Percentiles rank a stretch among this genome's conserved stretches.
Conservation (phyloP, 2,113 vertebrate genomes). For the Eulemur macaco region DNA sequence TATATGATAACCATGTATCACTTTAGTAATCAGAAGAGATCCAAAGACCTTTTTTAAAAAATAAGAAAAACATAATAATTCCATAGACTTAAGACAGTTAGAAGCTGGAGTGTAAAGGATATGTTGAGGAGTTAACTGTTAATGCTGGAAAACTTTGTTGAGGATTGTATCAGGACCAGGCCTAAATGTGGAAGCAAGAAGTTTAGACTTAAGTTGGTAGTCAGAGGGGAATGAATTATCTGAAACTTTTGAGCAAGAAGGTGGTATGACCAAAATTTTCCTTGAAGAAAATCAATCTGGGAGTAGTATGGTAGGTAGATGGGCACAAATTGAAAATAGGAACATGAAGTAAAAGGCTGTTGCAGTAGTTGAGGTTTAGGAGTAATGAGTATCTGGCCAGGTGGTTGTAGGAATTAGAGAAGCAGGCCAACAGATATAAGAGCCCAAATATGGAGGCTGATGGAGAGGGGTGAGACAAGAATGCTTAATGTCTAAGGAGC, state of each 20-base stretch:
- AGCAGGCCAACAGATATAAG: neutral
- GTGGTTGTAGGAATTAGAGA: neutral
- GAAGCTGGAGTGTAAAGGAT: neutral
- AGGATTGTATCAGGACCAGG: neutral
- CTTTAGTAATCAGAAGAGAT: neutral
- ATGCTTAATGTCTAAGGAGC: neutral
- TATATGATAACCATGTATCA: neutral
- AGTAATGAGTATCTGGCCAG: neutral
- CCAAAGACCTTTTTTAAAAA: neutral
- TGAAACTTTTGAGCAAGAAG: neutral
- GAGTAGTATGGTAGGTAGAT: neutral
- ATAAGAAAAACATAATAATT: neutral
- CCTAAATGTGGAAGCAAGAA: neutral
- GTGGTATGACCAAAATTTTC: neutral
- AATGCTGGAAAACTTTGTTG: neutral
- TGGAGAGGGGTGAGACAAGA: neutral
- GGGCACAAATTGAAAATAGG: neutral
- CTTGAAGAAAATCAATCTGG: neutral
- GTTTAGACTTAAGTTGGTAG: neutral
- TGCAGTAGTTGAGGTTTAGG: neutral
- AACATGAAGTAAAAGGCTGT: neutral
- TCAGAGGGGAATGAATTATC: neutral
- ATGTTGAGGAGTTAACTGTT: neutral
- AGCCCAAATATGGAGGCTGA: neutral
- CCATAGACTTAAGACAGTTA: neutral